Conservation (phyloP, 2,113 vertebrate genomes). For the Dolichotis patagonum region DNA sequence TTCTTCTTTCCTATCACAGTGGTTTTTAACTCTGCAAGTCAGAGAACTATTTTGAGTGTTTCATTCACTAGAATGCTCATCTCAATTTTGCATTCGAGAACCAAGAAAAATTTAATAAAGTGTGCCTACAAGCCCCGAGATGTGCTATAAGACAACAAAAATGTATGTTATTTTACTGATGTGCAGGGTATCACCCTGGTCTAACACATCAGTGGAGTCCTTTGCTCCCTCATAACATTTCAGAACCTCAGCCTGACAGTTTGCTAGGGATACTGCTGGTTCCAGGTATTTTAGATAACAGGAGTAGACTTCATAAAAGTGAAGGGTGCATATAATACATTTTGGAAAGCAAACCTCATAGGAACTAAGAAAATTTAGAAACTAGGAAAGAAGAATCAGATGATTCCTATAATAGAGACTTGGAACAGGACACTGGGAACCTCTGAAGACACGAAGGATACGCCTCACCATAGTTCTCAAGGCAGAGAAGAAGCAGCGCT, state of each 20-base stretch:
- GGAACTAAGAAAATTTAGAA: neutral
- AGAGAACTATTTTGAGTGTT: slow-evolving; percentile 1
- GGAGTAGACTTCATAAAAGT: neutral
- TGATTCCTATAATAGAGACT: neutral
- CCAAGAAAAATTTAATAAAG: neutral
- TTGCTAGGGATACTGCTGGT: neutral
- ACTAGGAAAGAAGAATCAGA: neutral
- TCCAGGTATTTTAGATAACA: neutral
- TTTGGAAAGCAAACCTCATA: neutral
- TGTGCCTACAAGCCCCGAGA: neutral
- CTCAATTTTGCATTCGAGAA: neutral
- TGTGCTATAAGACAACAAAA: neutral
- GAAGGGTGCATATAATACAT: neutral
- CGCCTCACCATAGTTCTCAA: neutral
- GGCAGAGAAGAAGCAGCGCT: neutral
- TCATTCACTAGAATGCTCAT: neutral
- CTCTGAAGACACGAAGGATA: neutral
- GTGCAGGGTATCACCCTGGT: neutral
- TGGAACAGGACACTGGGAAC: neutral
- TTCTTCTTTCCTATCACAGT: neutral
- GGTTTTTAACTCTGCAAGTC: neutral
- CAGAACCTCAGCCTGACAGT: neutral
- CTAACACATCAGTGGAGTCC: neutral
- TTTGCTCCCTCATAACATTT: neutral
- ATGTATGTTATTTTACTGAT: neutral